These are phyloP conservation scores for Pavo muticus DNA, from an alignment of 2,113 vertebrate genomes.

Conservation along the genomic window DNA sequence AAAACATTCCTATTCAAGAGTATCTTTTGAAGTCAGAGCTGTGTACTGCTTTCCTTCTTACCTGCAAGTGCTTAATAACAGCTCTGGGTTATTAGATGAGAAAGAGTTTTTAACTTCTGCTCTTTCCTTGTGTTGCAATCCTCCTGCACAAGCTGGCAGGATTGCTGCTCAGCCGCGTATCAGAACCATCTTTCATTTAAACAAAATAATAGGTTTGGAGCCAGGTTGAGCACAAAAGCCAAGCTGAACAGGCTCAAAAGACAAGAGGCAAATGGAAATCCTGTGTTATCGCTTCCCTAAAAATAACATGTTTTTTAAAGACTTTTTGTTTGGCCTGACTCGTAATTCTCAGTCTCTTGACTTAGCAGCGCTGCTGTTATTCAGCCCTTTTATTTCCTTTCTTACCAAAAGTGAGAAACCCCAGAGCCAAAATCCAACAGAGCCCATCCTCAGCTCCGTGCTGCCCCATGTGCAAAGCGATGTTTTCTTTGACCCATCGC, in stretches of 20 bases:
- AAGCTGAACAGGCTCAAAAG: constrained; percentile 9
- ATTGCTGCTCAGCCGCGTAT: constrained; percentile 5
- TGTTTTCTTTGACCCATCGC: neutral
- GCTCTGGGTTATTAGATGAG: neutral
- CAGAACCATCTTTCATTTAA: constrained; percentile 47
- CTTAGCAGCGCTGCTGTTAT: neutral
- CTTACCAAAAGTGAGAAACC: neutral
- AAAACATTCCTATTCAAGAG: neutral
- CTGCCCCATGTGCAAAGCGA: neutral
- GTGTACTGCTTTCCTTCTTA: neutral
- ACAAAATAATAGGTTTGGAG: constrained; percentile 27
- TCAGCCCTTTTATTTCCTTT: neutral
- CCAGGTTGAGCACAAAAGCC: neutral
- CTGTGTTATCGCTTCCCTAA: neutral
- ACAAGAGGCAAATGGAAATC: constrained; percentile 35
- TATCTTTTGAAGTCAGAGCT: neutral
- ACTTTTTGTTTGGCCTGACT: neutral
- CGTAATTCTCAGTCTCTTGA: neutral
- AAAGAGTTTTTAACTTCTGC: neutral
- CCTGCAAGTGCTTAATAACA: neutral
- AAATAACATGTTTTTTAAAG: neutral
- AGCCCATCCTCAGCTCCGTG: neutral
- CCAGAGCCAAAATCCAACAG: too few relatives aligned
- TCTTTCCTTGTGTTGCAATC: neutral
- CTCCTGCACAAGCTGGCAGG: neutral